These are phyloP conservation scores for Perdita meconis DNA, from an alignment of 2,888 invertebrate genomes.

Conservation along the genomic window DNA sequence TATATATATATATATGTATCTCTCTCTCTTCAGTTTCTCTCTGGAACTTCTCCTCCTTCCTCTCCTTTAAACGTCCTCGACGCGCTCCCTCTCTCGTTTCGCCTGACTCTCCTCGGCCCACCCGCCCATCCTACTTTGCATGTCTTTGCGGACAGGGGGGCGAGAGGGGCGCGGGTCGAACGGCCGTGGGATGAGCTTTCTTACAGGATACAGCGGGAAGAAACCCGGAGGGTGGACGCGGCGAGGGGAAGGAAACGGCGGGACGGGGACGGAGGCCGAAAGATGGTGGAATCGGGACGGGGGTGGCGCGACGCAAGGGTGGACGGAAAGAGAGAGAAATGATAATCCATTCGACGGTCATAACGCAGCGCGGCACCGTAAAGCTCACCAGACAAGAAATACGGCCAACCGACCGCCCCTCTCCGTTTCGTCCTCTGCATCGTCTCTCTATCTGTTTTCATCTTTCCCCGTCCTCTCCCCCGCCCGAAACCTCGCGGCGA, in stretches of 20 bases:
- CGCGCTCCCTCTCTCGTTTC: constrained; percentile 1
- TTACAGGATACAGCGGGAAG: constrained; percentile 65
- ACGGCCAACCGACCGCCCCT: constrained; percentile 79
- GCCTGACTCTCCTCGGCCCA: constrained; percentile 32
- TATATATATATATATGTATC: too few relatives aligned
- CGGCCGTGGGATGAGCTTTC: constrained; percentile 58
- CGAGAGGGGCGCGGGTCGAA: not conserved
- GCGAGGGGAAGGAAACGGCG: constrained; percentile 35
- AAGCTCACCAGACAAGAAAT: constrained; percentile 84
- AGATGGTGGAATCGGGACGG: constrained; percentile 32
- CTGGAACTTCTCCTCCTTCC: constrained; percentile 1
- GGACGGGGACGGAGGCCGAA: constrained; percentile 43
- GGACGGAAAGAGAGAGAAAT: constrained; percentile 73
- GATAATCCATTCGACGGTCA: constrained; percentile 84
- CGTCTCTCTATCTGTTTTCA: constrained; percentile 61
- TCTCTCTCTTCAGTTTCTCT: constrained; percentile 10
- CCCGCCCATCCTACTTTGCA: constrained; percentile 71
- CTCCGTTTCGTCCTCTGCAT: constrained; percentile 57
- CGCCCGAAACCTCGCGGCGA: constrained; percentile 73
- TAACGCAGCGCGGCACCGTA: constrained; percentile 81
- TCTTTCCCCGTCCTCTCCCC: constrained; percentile 57
- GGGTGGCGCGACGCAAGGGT: constrained; percentile 42
- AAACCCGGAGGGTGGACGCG: constrained; percentile 35
- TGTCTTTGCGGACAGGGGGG: constrained; percentile 64
- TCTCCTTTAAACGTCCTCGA: not conserved